Evolutionary conservation across 2,113 vertebrate genomes (phyloP).

Genomic region (Oncorhynchus clarkii): DNA sequence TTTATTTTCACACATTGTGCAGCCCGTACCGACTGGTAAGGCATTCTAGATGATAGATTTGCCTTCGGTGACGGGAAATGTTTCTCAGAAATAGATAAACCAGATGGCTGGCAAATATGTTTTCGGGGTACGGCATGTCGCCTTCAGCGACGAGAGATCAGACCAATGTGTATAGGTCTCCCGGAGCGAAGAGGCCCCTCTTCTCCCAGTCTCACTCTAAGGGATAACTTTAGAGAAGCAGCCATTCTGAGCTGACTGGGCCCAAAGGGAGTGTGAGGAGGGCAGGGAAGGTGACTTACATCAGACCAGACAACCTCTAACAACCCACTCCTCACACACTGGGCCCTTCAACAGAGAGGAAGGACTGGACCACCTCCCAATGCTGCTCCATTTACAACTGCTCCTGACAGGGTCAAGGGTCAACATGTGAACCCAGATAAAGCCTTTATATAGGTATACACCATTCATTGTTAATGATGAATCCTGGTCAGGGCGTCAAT

Average conservation of each 20-base stretch:
- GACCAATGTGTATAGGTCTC: too few species aligned
- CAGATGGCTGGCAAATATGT: too few species aligned
- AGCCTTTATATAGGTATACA: slow-evolving; percentile 14
- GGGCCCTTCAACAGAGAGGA: slow-evolving; percentile 23
- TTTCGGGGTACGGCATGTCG: too few species aligned
- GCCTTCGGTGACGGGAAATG: too few species aligned
- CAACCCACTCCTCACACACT: slow-evolving; percentile 13
- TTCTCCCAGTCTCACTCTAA: slow-evolving; percentile 14
- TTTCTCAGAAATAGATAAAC: too few species aligned
- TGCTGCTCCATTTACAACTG: too few species aligned
- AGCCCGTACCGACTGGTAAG: too few species aligned
- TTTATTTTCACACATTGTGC: too few species aligned
- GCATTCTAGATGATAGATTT: too few species aligned
- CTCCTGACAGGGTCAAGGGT: not conserved
- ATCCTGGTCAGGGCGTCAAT: too few species aligned
- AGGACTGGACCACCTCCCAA: slow-evolving; percentile 9
- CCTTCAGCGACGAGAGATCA: too few species aligned
- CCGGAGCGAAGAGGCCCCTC: slow-evolving; percentile 12
- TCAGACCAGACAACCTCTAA: slow-evolving; percentile 22
- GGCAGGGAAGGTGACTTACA: slow-evolving; percentile 42
- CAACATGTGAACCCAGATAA: not conserved
- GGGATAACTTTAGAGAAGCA: slow-evolving; percentile 51
- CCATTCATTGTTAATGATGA: slow-evolving; percentile 49
- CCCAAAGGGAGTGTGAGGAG: slow-evolving; percentile 53
- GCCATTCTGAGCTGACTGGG: slow-evolving; percentile 35